These are phyloP conservation scores for Heliconius erato DNA, from an alignment of 2,888 invertebrate species.

Conservation along the genomic window DNA sequence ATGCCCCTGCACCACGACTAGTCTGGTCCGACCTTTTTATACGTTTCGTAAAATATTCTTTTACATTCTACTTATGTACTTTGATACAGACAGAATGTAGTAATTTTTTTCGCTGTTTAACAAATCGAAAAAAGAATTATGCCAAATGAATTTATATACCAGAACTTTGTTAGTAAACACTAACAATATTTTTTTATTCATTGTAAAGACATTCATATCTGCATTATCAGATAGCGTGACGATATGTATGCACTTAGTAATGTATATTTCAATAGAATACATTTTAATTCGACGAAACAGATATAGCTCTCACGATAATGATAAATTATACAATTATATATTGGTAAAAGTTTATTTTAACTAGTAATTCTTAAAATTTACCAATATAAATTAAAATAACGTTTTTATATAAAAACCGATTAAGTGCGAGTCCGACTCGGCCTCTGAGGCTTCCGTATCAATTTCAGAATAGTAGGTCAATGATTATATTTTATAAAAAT, in stretches of 20 bases:
- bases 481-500: too few relatives aligned
- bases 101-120: too few relatives aligned
- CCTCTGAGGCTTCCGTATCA: too few relatives aligned
- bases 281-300: not conserved
- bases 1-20: too few relatives aligned
- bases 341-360: not conserved
- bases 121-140: not conserved
- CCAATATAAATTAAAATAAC: not conserved
- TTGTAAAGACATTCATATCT: not conserved
- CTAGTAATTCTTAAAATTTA: not conserved
- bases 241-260: conserved; percentile 19
- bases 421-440: too few relatives aligned
- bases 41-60: too few relatives aligned
- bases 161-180: not conserved
- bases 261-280: not conserved
- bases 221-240: conserved; percentile 19
- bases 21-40: too few relatives aligned
- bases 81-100: too few relatives aligned
- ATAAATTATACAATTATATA: not conserved
- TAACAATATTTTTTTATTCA: not conserved
- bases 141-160: not conserved
- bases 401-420: too few relatives aligned
- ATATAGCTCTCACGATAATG: too few relatives aligned
- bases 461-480: too few relatives aligned
- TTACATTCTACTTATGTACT: too few relatives aligned